Evolutionary conservation across 30 jellyfish, hydroid and myxozoan genomes (phyloP).

Genomic region (Hydractinia symbiolongicarpus): DNA sequence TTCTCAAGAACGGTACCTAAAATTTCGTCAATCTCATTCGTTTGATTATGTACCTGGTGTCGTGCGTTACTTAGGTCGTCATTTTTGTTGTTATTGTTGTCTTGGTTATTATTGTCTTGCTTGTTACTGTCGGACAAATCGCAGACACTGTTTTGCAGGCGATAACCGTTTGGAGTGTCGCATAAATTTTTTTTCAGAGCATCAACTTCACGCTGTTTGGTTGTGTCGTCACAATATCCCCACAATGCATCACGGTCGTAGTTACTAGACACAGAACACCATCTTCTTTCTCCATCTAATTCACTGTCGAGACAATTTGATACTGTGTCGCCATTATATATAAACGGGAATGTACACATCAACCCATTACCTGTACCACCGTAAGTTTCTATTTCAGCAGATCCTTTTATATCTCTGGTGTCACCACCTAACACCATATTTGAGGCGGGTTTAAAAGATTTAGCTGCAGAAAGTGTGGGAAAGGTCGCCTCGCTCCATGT

Average conservation of each 20-base stretch:
- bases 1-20: constrained; percentile 5
- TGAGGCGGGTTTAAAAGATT: no score
- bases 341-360: constrained; percentile 6
- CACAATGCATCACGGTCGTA: constrained; percentile 22
- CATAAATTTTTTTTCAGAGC: background rate
- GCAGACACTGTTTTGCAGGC: background rate
- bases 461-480: no score
- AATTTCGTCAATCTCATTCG: constrained; percentile 3
- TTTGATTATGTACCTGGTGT: background rate
- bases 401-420: background rate
- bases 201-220: no score
- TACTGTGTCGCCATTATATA: background rate
- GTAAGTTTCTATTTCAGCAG: background rate
- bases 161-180: constrained; percentile 9
- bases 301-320: background rate
- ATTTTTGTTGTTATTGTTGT: background rate
- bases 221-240: constrained; percentile 9
- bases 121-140: background rate
- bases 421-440: no score
- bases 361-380: background rate
- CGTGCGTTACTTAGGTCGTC: background rate
- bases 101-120: background rate
- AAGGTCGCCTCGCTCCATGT: no score
- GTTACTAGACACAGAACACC: constrained; percentile 22
- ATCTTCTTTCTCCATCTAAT: background rate